A percentile compares a stretch with the other conserved stretches of the same genome.
phyloP scores from a whole-genome alignment of 2,888 invertebrate genomes.

The Chydorus sphaericus region DNA sequence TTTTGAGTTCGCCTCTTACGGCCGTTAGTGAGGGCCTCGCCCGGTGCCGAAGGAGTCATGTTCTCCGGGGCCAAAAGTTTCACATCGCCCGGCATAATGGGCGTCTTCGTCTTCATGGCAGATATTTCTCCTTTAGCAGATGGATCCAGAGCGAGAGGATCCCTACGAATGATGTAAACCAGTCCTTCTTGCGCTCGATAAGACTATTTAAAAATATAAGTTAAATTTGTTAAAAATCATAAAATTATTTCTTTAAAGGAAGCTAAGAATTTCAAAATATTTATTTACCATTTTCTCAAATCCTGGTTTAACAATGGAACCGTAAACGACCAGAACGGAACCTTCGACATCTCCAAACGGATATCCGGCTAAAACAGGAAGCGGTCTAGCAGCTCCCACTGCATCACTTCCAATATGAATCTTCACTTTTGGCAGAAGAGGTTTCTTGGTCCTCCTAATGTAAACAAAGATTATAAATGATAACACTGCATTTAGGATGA shows the following conservation, averaged over 20 bases:
- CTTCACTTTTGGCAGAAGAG: slow-evolving; percentile 45
- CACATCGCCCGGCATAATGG: slow-evolving; percentile 33
- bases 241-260: slow-evolving; percentile 7
- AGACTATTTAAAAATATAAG: not conserved
- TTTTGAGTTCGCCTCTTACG: slow-evolving; percentile 27
- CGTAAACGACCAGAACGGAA: slow-evolving; percentile 41
- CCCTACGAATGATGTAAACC: not conserved
- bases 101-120: slow-evolving; percentile 25
- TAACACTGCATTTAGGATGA: not conserved
- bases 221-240: not conserved
- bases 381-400: slow-evolving; percentile 33
- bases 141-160: not conserved
- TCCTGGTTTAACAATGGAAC: slow-evolving; percentile 37
- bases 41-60: slow-evolving; percentile 1
- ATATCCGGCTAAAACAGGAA: slow-evolving; percentile 38
- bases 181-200: not conserved
- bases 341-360: slow-evolving; percentile 23
- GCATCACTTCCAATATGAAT: slow-evolving; percentile 42
- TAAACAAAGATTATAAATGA: not conserved
- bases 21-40: slow-evolving; percentile 19
- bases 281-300: slow-evolving; percentile 43
- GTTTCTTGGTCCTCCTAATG: slow-evolving; percentile 30
- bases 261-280: too few species aligned
- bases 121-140: not conserved
- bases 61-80: slow-evolving; percentile 36